phyloP scores from a whole-genome alignment of 2,113 vertebrate genomes.

The Myotis brandtii region DNA sequence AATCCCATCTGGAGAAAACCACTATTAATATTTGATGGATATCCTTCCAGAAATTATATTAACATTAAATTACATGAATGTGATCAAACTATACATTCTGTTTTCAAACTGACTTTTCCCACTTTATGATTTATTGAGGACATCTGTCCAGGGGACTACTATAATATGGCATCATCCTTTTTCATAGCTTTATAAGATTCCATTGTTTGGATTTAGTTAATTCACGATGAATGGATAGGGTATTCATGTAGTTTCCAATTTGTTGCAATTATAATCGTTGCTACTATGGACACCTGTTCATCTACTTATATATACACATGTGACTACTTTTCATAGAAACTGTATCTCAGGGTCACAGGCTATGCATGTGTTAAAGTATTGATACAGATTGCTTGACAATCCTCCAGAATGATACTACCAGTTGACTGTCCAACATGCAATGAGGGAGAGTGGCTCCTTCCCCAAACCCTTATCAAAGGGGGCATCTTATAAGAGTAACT shows the following conservation, averaged over 20 bases:
- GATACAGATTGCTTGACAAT: background rate
- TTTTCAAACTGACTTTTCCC: background rate
- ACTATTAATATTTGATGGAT: background rate
- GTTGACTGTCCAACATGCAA: background rate
- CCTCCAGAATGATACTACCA: background rate
- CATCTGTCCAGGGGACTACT: background rate
- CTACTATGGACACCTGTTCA: background rate
- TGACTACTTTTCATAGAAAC: slow-evolving; percentile 4
- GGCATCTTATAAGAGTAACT: background rate
- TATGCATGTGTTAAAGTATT: background rate
- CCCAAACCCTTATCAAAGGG: background rate
- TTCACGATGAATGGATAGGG: slow-evolving; percentile 11
- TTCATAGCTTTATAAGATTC: slow-evolving; percentile 42
- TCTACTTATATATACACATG: background rate
- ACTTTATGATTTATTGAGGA: background rate
- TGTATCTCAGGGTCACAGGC: background rate
- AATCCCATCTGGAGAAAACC: background rate
- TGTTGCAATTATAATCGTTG: slow-evolving; percentile 2
- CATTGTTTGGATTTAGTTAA: slow-evolving; percentile 44
- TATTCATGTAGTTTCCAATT: slow-evolving; percentile 30
- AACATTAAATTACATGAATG: background rate
- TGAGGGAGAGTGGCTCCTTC: background rate
- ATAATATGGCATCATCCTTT: slow-evolving; percentile 34
- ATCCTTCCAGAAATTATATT: background rate
- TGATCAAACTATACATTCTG: slow-evolving; percentile 1